phyloP scores from a whole-genome alignment of 2,888 invertebrate genomes.

The Cosmorhoe ocellata region DNA sequence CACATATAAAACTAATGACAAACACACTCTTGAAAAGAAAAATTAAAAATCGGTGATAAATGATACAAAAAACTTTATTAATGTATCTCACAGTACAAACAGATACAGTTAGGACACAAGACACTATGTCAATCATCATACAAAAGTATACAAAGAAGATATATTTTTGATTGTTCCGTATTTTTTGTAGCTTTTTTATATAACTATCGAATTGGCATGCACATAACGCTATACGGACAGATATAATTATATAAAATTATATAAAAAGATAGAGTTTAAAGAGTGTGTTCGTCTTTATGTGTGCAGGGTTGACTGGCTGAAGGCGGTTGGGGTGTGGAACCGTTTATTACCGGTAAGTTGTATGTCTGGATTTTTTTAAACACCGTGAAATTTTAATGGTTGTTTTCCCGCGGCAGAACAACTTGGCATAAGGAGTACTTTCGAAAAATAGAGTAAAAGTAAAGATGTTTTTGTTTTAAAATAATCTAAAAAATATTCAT shows the following conservation, averaged over 20 bases:
- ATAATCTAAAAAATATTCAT: no score
- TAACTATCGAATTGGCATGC: constrained; percentile 74
- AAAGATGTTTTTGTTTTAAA: no score
- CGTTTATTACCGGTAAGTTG: constrained; percentile 30
- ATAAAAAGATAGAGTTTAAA: constrained; percentile 51
- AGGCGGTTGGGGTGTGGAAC: constrained; percentile 35
- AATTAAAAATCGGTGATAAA: constrained; percentile 30
- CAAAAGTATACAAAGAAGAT: constrained; percentile 45
- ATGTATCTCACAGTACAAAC: constrained; percentile 47
- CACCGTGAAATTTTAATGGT: no score
- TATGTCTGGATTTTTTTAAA: constrained; percentile 1
- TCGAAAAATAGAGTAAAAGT: no score
- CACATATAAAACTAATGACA: constrained; percentile 81
- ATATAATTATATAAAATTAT: constrained; percentile 19
- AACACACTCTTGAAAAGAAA: constrained; percentile 73
- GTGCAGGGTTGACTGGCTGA: constrained; percentile 72
- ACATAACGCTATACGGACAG: constrained; percentile 66
- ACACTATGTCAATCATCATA: constrained; percentile 39
- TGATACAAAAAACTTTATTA: constrained; percentile 40
- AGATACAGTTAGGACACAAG: constrained; percentile 38
- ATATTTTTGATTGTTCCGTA: constrained; percentile 55
- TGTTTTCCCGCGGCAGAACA: no score
- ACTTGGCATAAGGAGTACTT: no score
- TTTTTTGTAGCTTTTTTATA: constrained; percentile 71
- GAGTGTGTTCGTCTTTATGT: constrained; percentile 83